These are phyloP conservation scores for Chionodraco myersi DNA, from an alignment of 2,113 vertebrate genomes.

Conservation along the genomic window DNA sequence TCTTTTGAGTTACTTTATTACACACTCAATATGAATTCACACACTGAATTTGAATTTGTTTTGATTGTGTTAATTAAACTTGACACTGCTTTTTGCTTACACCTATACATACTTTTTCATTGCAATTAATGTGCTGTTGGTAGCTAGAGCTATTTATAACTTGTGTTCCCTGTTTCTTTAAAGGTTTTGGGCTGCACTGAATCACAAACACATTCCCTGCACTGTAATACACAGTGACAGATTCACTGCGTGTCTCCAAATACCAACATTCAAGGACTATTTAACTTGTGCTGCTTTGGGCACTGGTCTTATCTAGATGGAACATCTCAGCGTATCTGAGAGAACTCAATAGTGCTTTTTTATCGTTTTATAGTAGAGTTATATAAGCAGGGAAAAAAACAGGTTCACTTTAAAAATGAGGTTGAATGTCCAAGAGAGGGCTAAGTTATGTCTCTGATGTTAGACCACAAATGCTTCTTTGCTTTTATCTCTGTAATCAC, in stretches of 20 bases:
- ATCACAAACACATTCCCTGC: not conserved
- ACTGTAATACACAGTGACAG: constrained; percentile 7
- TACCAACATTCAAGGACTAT: not conserved
- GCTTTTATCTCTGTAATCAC: not conserved
- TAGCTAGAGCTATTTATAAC: not conserved
- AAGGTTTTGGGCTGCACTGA: not conserved
- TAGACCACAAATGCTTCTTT: too few relatives aligned
- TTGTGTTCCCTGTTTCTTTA: not conserved
- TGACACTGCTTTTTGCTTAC: too few relatives aligned
- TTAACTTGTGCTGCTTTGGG: not conserved
- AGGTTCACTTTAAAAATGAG: not conserved
- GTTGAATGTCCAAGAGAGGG: not conserved
- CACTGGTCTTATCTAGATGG: constrained; percentile 27
- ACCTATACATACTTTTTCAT: too few relatives aligned
- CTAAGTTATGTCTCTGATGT: not conserved
- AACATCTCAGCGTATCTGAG: constrained; percentile 25
- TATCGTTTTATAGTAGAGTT: not conserved
- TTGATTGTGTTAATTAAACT: too few relatives aligned
- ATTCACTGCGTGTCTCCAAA: constrained; percentile 6
- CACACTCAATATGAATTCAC: not conserved
- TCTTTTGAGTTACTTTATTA: not conserved
- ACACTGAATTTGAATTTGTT: too few relatives aligned
- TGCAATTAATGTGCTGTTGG: too few relatives aligned
- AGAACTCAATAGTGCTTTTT: not conserved
- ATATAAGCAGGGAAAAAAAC: not conserved